Conservation (phyloP, 2,113 vertebrate species). For the Maccullochella peelii region DNA sequence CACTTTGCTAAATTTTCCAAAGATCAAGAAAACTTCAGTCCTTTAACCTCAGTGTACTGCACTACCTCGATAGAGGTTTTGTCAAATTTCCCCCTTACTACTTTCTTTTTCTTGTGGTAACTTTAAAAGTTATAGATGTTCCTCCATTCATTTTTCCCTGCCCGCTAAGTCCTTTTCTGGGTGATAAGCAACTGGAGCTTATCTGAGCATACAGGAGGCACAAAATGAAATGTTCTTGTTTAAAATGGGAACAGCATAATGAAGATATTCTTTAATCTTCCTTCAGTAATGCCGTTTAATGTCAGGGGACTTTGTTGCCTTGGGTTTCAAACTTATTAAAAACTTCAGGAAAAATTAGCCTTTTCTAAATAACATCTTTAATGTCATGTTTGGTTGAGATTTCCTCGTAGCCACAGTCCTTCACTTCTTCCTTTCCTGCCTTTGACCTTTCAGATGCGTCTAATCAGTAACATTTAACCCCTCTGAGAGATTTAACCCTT, state of each 20-base stretch:
- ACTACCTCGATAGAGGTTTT: not conserved
- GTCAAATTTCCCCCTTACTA: not conserved
- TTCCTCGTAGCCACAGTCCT: conserved; percentile 35
- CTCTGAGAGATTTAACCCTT: conserved; percentile 25
- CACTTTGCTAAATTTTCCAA: not conserved
- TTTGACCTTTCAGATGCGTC: conserved; percentile 24
- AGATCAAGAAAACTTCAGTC: conserved; percentile 13
- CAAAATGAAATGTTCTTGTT: conserved; percentile 30
- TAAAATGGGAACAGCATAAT: conserved; percentile 25
- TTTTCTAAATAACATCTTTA: conserved; percentile 5
- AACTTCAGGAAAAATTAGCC: not conserved
- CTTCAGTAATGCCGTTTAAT: conserved; percentile 44
- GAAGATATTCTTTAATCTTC: conserved; percentile 21
- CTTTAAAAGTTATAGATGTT: not conserved
- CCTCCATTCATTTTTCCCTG: conserved; percentile 8
- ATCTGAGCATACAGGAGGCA: conserved; percentile 13
- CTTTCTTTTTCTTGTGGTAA: not conserved
- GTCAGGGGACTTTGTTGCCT: conserved; percentile 42
- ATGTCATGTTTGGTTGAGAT: not conserved
- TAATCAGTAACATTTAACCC: conserved; percentile 40
- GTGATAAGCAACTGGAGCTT: conserved; percentile 33
- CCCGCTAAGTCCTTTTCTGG: not conserved
- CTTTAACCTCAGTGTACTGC: conserved; percentile 39
- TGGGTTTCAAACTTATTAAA: conserved; percentile 15
- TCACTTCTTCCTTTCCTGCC: conserved; percentile 4